A percentile compares a stretch with the other conserved stretches of the same genome.
Conservation (phyloP, 2,113 vertebrate species). For the Pterocles gutturalis region DNA sequence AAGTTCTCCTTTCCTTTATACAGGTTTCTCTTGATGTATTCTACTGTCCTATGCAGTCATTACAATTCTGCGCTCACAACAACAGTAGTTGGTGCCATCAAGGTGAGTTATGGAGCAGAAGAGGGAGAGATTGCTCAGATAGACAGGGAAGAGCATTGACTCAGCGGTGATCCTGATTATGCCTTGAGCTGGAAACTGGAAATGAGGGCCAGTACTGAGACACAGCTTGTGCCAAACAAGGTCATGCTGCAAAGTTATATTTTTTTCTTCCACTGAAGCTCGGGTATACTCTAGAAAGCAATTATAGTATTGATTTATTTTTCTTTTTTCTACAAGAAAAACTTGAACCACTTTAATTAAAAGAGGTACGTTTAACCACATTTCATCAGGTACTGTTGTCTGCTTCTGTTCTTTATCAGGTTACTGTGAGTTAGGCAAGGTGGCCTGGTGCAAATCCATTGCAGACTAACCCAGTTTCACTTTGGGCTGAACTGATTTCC, state of each 20-base stretch:
- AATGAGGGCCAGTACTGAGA: neutral
- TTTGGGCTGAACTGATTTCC: neutral
- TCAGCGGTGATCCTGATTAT: neutral
- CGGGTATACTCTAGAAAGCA: neutral
- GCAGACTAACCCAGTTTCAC: neutral
- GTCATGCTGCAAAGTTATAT: neutral
- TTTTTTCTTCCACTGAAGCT: neutral
- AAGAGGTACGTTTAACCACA: neutral
- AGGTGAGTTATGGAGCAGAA: constrained; percentile 76
- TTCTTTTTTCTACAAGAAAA: neutral
- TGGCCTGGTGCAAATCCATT: neutral
- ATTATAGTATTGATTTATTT: neutral
- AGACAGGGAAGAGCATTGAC: neutral
- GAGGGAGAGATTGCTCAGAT: neutral
- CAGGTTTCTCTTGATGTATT: constrained; percentile 93
- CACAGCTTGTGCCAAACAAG: neutral
- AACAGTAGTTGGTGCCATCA: constrained; percentile 89
- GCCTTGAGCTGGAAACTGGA: neutral
- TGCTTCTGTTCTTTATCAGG: neutral
- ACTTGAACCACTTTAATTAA: neutral
- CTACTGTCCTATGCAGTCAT: constrained; percentile 89
- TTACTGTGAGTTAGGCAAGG: neutral
- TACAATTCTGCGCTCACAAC: constrained; percentile 93
- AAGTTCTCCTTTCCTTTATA: constrained; percentile 41
- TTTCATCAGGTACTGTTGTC: neutral